These are phyloP conservation scores for Drosophila mulleri DNA, from an alignment of 2,888 invertebrate species.

Conservation along the genomic window DNA sequence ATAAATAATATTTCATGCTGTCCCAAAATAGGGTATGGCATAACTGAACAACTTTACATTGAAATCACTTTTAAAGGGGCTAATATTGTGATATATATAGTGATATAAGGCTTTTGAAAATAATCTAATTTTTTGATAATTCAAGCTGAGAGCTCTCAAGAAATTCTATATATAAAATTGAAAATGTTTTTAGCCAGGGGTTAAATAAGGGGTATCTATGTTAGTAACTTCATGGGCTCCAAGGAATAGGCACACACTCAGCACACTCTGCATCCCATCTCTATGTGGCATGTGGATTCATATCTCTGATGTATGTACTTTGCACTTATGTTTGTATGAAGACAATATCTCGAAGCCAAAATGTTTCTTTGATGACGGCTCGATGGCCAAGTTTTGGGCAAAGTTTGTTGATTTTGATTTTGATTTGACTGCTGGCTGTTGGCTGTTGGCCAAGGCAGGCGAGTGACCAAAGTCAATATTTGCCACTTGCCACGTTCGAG, in stretches of 20 bases:
- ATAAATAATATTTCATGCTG: too few species aligned
- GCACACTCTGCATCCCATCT: background rate
- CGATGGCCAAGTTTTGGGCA: slow-evolving; percentile 15
- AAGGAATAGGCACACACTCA: background rate
- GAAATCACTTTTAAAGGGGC: too few species aligned
- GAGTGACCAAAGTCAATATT: slow-evolving; percentile 33
- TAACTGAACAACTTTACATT: too few species aligned
- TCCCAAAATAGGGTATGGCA: too few species aligned
- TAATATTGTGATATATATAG: too few species aligned
- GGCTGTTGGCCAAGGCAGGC: slow-evolving; percentile 35
- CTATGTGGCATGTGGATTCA: background rate
- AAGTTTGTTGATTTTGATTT: slow-evolving; percentile 11
- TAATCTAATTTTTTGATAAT: too few species aligned
- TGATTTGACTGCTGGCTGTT: slow-evolving; percentile 22
- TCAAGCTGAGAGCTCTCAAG: background rate
- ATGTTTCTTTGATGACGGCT: slow-evolving; percentile 2
- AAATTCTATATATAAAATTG: too few species aligned
- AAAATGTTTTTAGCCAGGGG: too few species aligned
- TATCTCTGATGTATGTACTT: background rate
- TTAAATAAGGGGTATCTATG: background rate
- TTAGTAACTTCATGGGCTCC: background rate
- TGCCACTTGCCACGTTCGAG: slow-evolving; percentile 27
- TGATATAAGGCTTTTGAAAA: too few species aligned
- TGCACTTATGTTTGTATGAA: slow-evolving; percentile 7
- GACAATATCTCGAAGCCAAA: slow-evolving; percentile 8